Evolutionary conservation across 2,797 vertebrate species (phyloP).

Genomic region (Chaunax sp.): DNA sequence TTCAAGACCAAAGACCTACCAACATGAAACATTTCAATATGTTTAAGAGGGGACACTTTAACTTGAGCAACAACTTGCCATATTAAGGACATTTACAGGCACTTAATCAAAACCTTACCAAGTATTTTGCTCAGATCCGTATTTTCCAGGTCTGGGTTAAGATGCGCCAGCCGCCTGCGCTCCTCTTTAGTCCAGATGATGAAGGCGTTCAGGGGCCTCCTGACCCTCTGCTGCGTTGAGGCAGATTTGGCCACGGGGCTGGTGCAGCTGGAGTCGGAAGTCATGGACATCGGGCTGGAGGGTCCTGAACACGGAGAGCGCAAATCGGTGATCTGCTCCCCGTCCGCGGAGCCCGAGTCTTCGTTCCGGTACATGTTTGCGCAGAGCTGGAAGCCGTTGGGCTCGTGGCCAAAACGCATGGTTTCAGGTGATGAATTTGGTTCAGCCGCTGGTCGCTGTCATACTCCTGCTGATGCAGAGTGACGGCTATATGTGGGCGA

Average conservation of each 20-base stretch:
- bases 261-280: conserved; percentile 81
- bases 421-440: neutral
- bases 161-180: conserved; percentile 84
- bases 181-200: conserved; percentile 90
- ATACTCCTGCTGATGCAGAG: conserved; percentile 37
- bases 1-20: neutral
- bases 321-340: conserved; percentile 50
- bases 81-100: neutral
- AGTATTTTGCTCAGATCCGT: conserved; percentile 89
- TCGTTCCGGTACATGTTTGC: conserved; percentile 54
- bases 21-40: neutral
- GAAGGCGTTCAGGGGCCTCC: conserved; percentile 88
- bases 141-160: conserved; percentile 88
- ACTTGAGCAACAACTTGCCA: neutral
- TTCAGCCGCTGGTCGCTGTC: conserved; percentile 50
- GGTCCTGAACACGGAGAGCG: conserved; percentile 67
- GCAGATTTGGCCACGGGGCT: conserved; percentile 78
- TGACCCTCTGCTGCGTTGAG: conserved; percentile 74
- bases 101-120: conserved; percentile 67
- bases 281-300: conserved; percentile 79
- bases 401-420: conserved; percentile 77
- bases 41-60: neutral
- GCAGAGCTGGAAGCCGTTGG: conserved; percentile 58
- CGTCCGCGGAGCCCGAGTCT: conserved; percentile 29
- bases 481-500: conserved; percentile 71